Conservation (phyloP, 1,140 invertebrate species). For the Steinernema feltiae region DNA sequence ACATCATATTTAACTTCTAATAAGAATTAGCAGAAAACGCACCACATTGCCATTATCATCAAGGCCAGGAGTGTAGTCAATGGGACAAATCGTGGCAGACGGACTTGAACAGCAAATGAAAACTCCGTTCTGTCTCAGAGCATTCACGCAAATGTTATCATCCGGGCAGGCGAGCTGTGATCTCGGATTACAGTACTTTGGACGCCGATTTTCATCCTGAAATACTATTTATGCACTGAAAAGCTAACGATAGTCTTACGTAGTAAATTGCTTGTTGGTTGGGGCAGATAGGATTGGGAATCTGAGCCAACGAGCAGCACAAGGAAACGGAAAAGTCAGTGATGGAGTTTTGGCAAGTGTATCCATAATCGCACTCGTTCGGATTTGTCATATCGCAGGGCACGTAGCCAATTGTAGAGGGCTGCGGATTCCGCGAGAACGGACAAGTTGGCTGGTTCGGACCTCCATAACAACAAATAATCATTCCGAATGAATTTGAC, state of each 20-base stretch:
- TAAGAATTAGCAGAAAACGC: conserved; percentile 16
- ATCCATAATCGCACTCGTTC: conserved; percentile 29
- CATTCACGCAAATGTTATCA: conserved; percentile 41
- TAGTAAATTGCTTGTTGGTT: conserved; percentile 39
- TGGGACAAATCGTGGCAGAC: conserved; percentile 34
- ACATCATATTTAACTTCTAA: background rate
- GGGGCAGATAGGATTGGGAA: conserved; percentile 33
- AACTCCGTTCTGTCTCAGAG: conserved; percentile 35
- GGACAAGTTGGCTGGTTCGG: conserved; percentile 34
- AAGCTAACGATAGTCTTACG: conserved; percentile 26
- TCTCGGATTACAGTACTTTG: conserved; percentile 28
- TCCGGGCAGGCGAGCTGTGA: conserved; percentile 32
- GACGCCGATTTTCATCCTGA: conserved; percentile 31
- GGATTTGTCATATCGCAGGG: conserved; percentile 35
- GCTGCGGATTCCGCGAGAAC: conserved; percentile 28
- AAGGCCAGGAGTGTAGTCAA: conserved; percentile 31
- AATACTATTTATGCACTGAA: conserved; percentile 13
- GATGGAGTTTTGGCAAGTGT: conserved; percentile 29
- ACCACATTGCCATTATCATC: conserved; percentile 37
- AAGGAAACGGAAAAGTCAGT: conserved; percentile 31
- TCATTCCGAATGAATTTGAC: conserved; percentile 33
- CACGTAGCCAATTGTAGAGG: conserved; percentile 39
- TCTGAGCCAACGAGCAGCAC: conserved; percentile 32
- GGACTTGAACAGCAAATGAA: conserved; percentile 46
- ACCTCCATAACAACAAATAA: conserved; percentile 39